A percentile compares a stretch with the other conserved stretches of the same genome.
These are phyloP conservation scores for Amphipyra tragopoginis DNA, from an alignment of 2,888 invertebrate genomes.

Conservation along the genomic window DNA sequence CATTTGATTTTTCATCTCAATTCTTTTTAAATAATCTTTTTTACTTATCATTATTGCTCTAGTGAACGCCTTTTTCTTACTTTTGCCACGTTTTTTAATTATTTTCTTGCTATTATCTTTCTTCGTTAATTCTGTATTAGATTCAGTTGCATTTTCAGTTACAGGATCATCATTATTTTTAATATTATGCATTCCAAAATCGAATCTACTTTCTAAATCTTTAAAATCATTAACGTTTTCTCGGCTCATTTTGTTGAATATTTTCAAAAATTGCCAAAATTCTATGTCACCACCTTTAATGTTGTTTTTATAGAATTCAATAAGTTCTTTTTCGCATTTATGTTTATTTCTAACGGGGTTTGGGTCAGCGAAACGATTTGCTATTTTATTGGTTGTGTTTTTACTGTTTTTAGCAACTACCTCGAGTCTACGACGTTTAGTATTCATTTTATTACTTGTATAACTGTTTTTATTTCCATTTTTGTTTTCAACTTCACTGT, in stretches of 20 bases:
- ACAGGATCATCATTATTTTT: not conserved
- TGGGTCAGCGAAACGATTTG: conserved; percentile 68
- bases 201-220: conserved; percentile 69
- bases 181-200: conserved; percentile 71
- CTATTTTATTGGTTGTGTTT: not conserved
- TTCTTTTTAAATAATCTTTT: conserved; percentile 64
- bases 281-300: conserved; percentile 80
- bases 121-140: not conserved
- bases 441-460: not conserved
- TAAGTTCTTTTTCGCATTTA: conserved; percentile 77
- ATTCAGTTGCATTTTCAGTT: not conserved
- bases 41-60: conserved; percentile 65
- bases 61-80: conserved; percentile 27
- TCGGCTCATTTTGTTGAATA: conserved; percentile 78
- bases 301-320: conserved; percentile 77
- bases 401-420: not conserved
- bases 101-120: not conserved
- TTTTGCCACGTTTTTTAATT: not conserved
- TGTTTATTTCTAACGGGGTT: conserved; percentile 77
- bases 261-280: conserved; percentile 84
- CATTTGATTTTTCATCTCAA: conserved; percentile 57
- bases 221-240: conserved; percentile 77
- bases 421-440: conserved; percentile 2
- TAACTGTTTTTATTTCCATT: conserved; percentile 7
- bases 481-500: not conserved